A percentile compares a stretch with the other conserved stretches of the same genome.
These are phyloP conservation scores for Lithophane semibrunnea DNA, from an alignment of 2,888 invertebrate species.

Conservation along the genomic window DNA sequence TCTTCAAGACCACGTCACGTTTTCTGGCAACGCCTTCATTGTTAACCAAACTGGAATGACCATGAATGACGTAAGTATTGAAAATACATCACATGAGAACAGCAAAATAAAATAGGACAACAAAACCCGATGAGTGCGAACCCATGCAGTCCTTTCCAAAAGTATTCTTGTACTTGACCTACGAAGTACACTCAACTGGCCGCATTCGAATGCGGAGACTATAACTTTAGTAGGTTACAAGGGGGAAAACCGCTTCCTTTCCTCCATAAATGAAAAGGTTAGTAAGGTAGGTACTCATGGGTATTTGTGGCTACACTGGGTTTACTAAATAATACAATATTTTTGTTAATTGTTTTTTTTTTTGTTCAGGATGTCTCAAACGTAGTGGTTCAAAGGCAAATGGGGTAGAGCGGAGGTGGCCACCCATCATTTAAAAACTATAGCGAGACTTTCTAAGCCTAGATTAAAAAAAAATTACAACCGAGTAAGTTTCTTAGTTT, in stretches of 20 bases:
- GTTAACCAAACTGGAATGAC: constrained; percentile 92
- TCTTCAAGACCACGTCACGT: constrained; percentile 95
- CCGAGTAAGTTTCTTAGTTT: too few relatives aligned
- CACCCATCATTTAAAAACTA: too few relatives aligned
- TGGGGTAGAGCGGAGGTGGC: too few relatives aligned
- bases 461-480: too few relatives aligned
- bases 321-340: background rate
- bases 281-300: background rate
- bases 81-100: background rate
- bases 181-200: constrained; percentile 26
- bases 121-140: constrained; percentile 3
- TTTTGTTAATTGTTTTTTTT: too few relatives aligned
- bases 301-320: constrained; percentile 1
- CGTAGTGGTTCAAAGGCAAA: too few relatives aligned
- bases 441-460: too few relatives aligned
- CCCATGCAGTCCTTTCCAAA: constrained; percentile 18
- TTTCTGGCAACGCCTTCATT: constrained; percentile 93
- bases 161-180: constrained; percentile 42
- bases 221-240: constrained; percentile 21
- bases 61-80: constrained; percentile 90
- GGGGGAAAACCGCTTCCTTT: constrained; percentile 20
- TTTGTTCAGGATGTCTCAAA: background rate
- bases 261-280: constrained; percentile 1
- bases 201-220: constrained; percentile 25
- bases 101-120: constrained; percentile 9